Evolutionary conservation across 64 coral and sea anemone genomes (phyloP).

Genomic region (Platygyra sinensis): DNA sequence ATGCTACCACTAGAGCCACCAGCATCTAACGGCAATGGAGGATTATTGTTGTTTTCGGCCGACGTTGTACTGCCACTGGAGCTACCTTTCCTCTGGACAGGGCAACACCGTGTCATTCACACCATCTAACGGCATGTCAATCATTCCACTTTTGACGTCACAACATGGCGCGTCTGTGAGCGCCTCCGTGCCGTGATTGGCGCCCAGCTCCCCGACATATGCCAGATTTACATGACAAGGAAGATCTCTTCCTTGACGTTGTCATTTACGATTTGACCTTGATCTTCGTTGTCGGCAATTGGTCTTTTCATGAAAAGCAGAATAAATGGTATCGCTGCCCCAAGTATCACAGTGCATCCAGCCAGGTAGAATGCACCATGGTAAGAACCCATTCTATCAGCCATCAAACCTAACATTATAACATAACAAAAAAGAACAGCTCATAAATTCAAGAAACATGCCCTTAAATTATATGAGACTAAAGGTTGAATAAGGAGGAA

Average conservation of each 20-base stretch:
- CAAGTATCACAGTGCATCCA: conserved; percentile 28
- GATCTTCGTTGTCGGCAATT: too few species aligned
- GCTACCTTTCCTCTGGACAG: too few species aligned
- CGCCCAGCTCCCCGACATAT: too few species aligned
- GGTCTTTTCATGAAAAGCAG: conserved; percentile 2
- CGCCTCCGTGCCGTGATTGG: too few species aligned
- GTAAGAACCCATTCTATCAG: conserved; percentile 48
- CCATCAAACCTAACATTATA: conserved; percentile 38
- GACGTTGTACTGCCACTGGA: too few species aligned
- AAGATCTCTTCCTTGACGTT: neutral
- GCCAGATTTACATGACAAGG: neutral
- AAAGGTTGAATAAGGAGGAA: too few species aligned
- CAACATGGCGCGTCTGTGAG: neutral
- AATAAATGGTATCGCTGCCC: conserved; percentile 13
- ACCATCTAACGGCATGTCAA: neutral
- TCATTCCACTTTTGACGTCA: neutral
- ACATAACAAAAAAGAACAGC: neutral
- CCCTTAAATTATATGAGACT: too few species aligned
- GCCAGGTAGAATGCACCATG: conserved; percentile 59
- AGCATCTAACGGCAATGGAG: neutral
- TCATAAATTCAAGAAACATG: too few species aligned
- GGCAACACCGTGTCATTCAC: neutral
- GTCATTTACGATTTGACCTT: too few species aligned
- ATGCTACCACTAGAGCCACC: neutral
- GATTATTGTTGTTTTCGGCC: too few species aligned